These are phyloP conservation scores for Panagrolaimus sp. DNA, from an alignment of 1,140 invertebrate species.

Conservation along the genomic window DNA sequence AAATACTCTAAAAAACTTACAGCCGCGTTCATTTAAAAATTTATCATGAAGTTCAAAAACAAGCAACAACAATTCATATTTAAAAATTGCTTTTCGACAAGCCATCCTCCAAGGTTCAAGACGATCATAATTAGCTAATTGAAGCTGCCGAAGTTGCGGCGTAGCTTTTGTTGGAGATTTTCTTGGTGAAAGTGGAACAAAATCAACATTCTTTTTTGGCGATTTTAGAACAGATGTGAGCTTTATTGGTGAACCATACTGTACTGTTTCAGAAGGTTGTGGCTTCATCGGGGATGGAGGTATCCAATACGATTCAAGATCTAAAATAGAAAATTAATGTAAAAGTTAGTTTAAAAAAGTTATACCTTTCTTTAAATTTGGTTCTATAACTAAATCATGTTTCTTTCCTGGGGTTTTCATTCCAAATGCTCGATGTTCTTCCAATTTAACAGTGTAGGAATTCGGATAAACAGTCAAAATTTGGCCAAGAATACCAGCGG, in stretches of 20 bases:
- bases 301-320: slow-evolving; percentile 2
- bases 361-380: not conserved
- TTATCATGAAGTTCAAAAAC: not conserved
- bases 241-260: not conserved
- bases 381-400: not conserved
- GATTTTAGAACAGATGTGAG: not conserved
- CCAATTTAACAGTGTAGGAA: not conserved
- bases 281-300: not conserved
- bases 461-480: not conserved
- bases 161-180: slow-evolving; percentile 1
- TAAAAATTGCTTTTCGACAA: not conserved
- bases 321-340: not conserved
- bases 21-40: not conserved
- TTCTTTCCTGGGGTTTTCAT: not conserved
- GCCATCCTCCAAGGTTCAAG: slow-evolving; percentile 8
- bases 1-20: not conserved
- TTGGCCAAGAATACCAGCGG: not conserved
- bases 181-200: not conserved
- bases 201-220: not conserved
- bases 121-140: not conserved
- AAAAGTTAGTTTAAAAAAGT: not conserved
- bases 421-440: not conserved
- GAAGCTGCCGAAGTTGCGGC: not conserved
- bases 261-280: not conserved
- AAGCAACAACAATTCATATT: not conserved